phyloP scores from a whole-genome alignment of 2,113 vertebrate species.

The Brachyistius frenatus region DNA sequence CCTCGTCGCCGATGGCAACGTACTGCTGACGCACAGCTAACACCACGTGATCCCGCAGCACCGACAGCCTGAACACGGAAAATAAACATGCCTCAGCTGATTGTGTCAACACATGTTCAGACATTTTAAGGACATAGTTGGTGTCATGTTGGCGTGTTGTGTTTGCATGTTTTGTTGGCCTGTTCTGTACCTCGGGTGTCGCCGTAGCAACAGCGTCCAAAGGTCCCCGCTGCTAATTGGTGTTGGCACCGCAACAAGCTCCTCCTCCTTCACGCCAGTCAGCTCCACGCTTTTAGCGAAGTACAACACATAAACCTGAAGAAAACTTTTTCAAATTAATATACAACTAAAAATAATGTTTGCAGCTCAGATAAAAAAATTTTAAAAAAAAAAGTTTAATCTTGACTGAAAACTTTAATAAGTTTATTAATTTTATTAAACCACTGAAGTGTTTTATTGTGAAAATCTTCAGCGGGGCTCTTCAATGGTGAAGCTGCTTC shows the following conservation, averaged over 20 bases:
- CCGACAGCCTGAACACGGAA: slow-evolving; percentile 23
- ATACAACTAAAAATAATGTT: not conserved
- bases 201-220: slow-evolving; percentile 88
- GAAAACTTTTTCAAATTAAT: not conserved
- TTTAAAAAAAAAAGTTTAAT: not conserved
- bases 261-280: slow-evolving; percentile 88
- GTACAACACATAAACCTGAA: slow-evolving; percentile 88
- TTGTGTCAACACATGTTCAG: too few relatives aligned
- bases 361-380: not conserved
- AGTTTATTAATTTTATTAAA: too few relatives aligned
- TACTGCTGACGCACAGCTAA: slow-evolving; percentile 93
- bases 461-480: too few relatives aligned
- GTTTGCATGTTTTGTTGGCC: not conserved
- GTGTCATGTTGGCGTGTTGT: too few relatives aligned
- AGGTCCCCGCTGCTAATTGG: slow-evolving; percentile 87
- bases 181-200: slow-evolving; percentile 87
- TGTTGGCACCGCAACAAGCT: slow-evolving; percentile 84
- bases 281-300: slow-evolving; percentile 94
- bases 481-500: too few relatives aligned
- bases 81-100: not conserved
- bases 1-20: slow-evolving; percentile 89
- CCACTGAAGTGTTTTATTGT: too few relatives aligned
- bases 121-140: too few relatives aligned
- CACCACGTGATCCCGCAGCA: slow-evolving; percentile 88
- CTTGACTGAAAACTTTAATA: too few relatives aligned